Percentiles rank a stretch among this genome's conserved stretches.
phyloP scores from a whole-genome alignment of 2,797 vertebrate genomes.

The Sebastes dallii region DNA sequence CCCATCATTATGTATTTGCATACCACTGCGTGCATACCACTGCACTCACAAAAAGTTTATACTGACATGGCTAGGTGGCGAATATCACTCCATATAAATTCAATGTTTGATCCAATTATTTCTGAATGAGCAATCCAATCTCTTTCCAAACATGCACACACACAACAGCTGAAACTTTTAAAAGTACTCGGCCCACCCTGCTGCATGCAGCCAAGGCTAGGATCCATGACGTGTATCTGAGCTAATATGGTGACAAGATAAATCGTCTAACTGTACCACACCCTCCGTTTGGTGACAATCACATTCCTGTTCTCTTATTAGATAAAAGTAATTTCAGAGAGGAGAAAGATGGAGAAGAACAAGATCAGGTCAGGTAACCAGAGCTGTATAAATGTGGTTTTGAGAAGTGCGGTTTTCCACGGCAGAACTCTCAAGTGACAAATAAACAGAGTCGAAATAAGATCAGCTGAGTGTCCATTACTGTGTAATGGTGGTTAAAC shows the following conservation, averaged over 20 bases:
- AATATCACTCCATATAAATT: not conserved
- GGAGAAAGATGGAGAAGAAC: not conserved
- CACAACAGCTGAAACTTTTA: conserved; percentile 14
- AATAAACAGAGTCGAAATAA: conserved; percentile 48
- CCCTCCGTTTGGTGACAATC: conserved; percentile 36
- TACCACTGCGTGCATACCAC: not conserved
- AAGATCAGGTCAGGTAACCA: conserved; percentile 26
- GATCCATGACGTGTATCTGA: conserved; percentile 41
- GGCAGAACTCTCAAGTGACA: conserved; percentile 55
- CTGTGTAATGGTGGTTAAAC: conserved; percentile 46
- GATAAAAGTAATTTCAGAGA: not conserved
- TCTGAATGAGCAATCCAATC: not conserved
- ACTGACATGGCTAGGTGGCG: not conserved
- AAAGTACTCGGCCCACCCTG: conserved; percentile 22
- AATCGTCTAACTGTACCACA: conserved; percentile 33
- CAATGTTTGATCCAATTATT: conserved; percentile 8
- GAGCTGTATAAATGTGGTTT: conserved; percentile 10
- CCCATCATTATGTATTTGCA: conserved; percentile 30
- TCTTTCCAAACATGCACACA: not conserved
- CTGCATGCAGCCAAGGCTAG: conserved; percentile 1
- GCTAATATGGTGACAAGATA: conserved; percentile 48
- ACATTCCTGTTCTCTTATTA: no score
- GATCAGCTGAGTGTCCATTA: conserved; percentile 40
- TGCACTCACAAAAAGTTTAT: not conserved
- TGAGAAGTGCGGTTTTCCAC: not conserved